A percentile compares a stretch with the other conserved stretches of the same genome.
Conservation (phyloP, 2,888 invertebrate species). For the Silvanus unidentatus region DNA sequence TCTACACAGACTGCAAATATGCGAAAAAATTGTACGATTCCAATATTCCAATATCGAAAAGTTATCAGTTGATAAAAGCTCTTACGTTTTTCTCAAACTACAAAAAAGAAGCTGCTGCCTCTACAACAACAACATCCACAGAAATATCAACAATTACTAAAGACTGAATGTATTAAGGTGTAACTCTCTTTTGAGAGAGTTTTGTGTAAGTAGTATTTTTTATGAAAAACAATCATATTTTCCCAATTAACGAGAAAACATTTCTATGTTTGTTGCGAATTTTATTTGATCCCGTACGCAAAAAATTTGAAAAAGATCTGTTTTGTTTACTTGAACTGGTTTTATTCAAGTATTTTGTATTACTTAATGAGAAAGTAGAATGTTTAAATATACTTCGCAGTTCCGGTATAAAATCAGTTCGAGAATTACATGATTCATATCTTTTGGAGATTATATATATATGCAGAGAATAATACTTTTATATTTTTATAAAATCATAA, state of each 20-base stretch:
- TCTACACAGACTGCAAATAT: constrained; percentile 83
- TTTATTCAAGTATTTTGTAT: background rate
- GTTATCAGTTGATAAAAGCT: constrained; percentile 87
- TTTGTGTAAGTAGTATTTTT: too few relatives aligned
- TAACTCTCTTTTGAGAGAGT: too few relatives aligned
- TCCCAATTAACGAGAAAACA: too few relatives aligned
- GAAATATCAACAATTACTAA: background rate
- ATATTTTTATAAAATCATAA: too few relatives aligned
- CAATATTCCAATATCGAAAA: constrained; percentile 85
- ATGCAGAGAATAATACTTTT: too few relatives aligned
- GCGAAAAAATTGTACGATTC: constrained; percentile 78
- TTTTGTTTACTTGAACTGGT: too few relatives aligned
- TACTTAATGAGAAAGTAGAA: constrained; percentile 1
- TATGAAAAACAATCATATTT: too few relatives aligned
- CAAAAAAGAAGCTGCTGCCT: constrained; percentile 54
- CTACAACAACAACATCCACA: background rate
- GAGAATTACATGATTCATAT: background rate
- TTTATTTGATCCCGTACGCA: too few relatives aligned
- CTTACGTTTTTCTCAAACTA: constrained; percentile 83
- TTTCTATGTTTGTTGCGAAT: too few relatives aligned
- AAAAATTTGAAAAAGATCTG: too few relatives aligned
- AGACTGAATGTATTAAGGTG: background rate
- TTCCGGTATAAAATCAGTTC: background rate
- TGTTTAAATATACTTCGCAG: background rate
- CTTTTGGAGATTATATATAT: background rate